phyloP scores from a whole-genome alignment of 2,113 vertebrate genomes.

The Phaethornis superciliosus region DNA sequence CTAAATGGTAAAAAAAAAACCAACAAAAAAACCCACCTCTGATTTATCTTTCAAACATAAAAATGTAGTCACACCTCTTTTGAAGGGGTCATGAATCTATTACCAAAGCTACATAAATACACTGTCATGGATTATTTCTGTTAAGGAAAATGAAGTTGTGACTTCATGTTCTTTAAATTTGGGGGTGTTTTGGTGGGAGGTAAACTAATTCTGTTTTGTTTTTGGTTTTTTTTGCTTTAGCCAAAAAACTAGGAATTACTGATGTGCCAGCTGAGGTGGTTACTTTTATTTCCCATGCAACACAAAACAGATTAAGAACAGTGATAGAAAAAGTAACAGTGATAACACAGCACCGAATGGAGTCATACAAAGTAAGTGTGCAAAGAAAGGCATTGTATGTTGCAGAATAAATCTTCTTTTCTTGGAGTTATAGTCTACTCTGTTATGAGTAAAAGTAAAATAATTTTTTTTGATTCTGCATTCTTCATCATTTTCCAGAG shows the following conservation, averaged over 20 bases:
- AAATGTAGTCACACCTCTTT: neutral
- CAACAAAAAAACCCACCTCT: neutral
- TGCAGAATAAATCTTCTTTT: neutral
- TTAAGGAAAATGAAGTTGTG: neutral
- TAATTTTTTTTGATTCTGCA: neutral
- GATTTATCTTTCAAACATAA: neutral
- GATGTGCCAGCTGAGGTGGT: conserved; percentile 86
- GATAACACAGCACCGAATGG: conserved; percentile 87
- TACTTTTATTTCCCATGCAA: conserved; percentile 87
- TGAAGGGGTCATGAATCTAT: neutral
- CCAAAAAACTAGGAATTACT: conserved; percentile 85
- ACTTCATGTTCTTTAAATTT: neutral
- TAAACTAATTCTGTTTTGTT: conserved; percentile 39
- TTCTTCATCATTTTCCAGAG: neutral
- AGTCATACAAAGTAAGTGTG: conserved; percentile 82
- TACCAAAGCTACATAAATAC: neutral
- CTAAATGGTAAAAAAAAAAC: neutral
- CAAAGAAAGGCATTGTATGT: no score
- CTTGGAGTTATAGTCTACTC: neutral
- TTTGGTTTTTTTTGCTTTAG: conserved; percentile 65
- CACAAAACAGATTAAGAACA: conserved; percentile 82
- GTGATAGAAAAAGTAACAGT: conserved; percentile 86
- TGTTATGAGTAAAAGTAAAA: neutral
- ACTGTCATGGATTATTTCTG: neutral
- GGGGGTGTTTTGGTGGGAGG: accelerated